A percentile compares a stretch with the other conserved stretches of the same genome.
These are phyloP conservation scores for Phyllostomus discolor DNA, from an alignment of 2,113 vertebrate genomes.

Conservation along the genomic window DNA sequence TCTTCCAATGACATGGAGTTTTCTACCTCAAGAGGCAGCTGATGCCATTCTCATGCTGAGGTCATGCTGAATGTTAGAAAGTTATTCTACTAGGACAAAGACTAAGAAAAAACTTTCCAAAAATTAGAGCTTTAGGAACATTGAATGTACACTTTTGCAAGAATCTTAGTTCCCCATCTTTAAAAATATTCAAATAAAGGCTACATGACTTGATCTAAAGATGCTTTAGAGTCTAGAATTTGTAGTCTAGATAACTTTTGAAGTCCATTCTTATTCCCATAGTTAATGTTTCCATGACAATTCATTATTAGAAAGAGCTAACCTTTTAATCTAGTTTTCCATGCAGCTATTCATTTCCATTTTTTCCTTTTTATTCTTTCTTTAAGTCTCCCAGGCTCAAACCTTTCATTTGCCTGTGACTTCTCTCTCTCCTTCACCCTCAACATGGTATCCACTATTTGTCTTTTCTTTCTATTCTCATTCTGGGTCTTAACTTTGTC, in stretches of 20 bases:
- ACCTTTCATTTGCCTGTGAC: background rate
- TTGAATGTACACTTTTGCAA: background rate
- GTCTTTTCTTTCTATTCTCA: background rate
- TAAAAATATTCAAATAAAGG: background rate
- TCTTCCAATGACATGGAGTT: background rate
- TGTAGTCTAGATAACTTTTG: constrained; percentile 9
- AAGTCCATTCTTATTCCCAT: background rate
- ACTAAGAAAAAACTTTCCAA: background rate
- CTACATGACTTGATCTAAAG: background rate
- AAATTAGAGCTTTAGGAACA: background rate
- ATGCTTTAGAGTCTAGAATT: background rate
- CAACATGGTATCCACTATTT: background rate
- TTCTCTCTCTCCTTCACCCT: background rate
- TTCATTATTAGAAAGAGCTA: constrained; percentile 14
- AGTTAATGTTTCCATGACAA: background rate
- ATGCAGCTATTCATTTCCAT: background rate
- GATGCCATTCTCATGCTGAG: background rate
- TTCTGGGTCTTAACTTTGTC: background rate
- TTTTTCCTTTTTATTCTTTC: background rate
- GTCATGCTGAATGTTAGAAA: constrained; percentile 1
- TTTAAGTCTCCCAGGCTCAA: background rate
- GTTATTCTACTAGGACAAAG: background rate
- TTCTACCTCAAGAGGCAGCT: background rate
- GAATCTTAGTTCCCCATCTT: background rate
- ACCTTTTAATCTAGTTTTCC: background rate